Evolutionary conservation across 1,140 invertebrate species (phyloP).

Genomic region (Globodera ellingtonae): DNA sequence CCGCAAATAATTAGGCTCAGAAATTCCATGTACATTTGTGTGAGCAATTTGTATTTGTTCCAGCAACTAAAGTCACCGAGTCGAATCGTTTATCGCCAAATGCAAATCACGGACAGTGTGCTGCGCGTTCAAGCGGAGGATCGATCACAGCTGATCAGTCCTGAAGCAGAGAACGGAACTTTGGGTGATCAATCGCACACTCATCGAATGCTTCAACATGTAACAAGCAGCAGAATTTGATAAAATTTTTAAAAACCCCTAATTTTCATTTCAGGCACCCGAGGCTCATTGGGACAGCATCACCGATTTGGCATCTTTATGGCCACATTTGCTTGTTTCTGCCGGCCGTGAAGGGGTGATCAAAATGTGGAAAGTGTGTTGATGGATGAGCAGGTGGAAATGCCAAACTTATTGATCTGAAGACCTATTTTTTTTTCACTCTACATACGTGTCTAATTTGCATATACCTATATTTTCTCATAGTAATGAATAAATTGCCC

Average conservation of each 20-base stretch:
- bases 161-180: background rate
- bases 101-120: conserved; percentile 28
- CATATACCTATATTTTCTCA: no score
- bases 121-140: conserved; percentile 31
- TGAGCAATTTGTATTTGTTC: background rate
- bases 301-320: conserved; percentile 47
- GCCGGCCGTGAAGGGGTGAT: conserved; percentile 49
- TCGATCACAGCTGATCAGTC: conserved; percentile 25
- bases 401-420: no score
- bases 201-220: conserved; percentile 25
- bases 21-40: no score
- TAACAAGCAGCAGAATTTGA: conserved; percentile 28
- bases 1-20: no score
- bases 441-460: no score
- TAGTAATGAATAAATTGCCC: no score
- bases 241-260: background rate
- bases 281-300: conserved; percentile 45
- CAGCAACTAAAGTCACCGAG: conserved; percentile 27
- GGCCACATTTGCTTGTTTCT: conserved; percentile 50
- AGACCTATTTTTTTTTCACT: no score
- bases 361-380: conserved; percentile 49
- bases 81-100: conserved; percentile 33
- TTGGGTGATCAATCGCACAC: conserved; percentile 4
- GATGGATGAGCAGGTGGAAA: background rate
- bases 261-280: conserved; percentile 31